Base-by-base conservation (phyloP, 2,113 vertebrate species). In the Cepphus grylle region DNA sequence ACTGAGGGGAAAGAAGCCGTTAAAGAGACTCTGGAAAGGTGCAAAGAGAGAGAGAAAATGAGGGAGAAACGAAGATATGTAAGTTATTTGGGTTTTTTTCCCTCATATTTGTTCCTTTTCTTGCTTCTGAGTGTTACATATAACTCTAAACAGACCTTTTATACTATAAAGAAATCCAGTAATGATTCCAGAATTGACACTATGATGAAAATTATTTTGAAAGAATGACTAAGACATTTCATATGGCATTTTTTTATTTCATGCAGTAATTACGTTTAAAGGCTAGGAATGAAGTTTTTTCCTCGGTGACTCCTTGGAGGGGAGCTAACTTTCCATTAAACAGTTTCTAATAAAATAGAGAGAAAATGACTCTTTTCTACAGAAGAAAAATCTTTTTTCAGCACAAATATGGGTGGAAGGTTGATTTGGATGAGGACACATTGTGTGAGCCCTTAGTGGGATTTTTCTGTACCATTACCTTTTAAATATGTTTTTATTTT, bases 1-100 rank as follows among this genome's bases (percentile, higher is more conserved):
- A 30, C 6, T 29, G 29, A 71, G 5, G 12, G 32, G 15, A 53
- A 83, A 83, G 3, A 4, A 36, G 9, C 23, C 62, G 56, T 49
- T 49, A 76, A 61, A 81, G 43, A 63, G 80, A 71, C 2, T 42
- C 7, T n/a, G n/a, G 47, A 58, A 79, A 58, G 5, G 18, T 36
- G 15, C 11, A 66, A 85, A 7, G 12, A 52, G 8, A 71, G 6
- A 59, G 12, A 69, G 3, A 42, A 88, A 88, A 83, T 45, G 3
- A 73, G 8, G 66, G 22, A 78, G 5, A 85, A 82, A 82, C 21
- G 43, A 12, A 65, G 13, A 3, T 56, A 12, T 45, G 34, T 74
- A 29, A 65, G n/a, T 2, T 50, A 30, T 61, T 87, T n/a, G 6
- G 1, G 0, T 15, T 76, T 62, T 70, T 50, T 8, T 2, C 6